A percentile compares a stretch with the other conserved stretches of the same genome.
phyloP scores from a whole-genome alignment of 1,140 invertebrate species.

The Scaptomyza pallida region DNA sequence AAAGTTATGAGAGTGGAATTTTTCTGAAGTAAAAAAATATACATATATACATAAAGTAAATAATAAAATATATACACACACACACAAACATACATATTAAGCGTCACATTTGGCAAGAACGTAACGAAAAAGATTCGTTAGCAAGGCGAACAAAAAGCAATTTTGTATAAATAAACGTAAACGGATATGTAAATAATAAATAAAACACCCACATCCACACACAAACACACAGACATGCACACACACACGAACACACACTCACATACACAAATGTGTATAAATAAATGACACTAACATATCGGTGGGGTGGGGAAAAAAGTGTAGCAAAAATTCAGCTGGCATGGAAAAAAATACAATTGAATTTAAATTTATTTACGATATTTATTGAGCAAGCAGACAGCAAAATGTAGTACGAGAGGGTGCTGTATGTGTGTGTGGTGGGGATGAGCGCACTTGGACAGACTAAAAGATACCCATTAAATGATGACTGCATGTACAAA shows the following conservation, averaged over 20 bases:
- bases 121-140: constrained; percentile 43
- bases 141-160: constrained; percentile 47
- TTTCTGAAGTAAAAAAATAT: constrained; percentile 1
- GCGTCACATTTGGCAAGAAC: constrained; percentile 39
- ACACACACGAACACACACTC: neutral
- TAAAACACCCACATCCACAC: constrained; percentile 39
- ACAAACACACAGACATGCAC: constrained; percentile 5
- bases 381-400: constrained; percentile 46
- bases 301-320: neutral
- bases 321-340: constrained; percentile 22
- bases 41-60: neutral
- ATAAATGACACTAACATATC: constrained; percentile 43
- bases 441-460: neutral
- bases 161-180: constrained; percentile 58
- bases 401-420: neutral
- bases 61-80: constrained; percentile 10
- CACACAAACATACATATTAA: constrained; percentile 6
- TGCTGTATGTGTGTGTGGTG: too few species aligned
- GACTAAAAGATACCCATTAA: constrained; percentile 35
- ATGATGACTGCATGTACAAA: constrained; percentile 14
- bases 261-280: constrained; percentile 22
- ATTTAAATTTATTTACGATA: constrained; percentile 57
- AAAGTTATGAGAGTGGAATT: constrained; percentile 12
- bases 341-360: constrained; percentile 44
- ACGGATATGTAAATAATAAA: constrained; percentile 64